These are phyloP conservation scores for Solen grandis DNA, from an alignment of 1,140 invertebrate species.

Conservation along the genomic window DNA sequence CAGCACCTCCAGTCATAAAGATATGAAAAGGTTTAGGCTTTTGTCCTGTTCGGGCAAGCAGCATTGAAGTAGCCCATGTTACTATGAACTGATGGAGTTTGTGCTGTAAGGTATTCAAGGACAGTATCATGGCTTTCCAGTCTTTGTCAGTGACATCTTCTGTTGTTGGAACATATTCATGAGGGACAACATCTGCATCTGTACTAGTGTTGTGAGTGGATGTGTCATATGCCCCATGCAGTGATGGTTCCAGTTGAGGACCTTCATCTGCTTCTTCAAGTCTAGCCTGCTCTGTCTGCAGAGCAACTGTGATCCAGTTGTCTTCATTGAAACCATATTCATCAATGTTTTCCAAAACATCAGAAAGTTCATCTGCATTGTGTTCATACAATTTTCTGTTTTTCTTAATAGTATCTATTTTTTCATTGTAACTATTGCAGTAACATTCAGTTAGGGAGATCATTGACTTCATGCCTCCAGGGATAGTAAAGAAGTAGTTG, in stretches of 20 bases:
- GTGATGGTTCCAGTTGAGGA: slow-evolving; percentile 13
- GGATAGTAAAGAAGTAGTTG: too few species aligned
- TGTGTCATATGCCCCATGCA: slow-evolving; percentile 29
- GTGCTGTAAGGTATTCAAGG: slow-evolving; percentile 13
- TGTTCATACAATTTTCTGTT: slow-evolving; percentile 25
- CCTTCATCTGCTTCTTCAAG: too few species aligned
- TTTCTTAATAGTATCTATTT: too few species aligned
- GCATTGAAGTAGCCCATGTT: slow-evolving; percentile 19
- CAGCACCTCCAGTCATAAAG: slow-evolving; percentile 20
- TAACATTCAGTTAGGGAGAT: too few species aligned
- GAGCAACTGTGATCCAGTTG: slow-evolving; percentile 14
- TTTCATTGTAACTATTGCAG: too few species aligned
- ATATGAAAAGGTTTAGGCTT: slow-evolving; percentile 27
- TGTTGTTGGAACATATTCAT: slow-evolving; percentile 28
- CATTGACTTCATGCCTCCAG: slow-evolving; percentile 23
- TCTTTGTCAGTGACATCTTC: slow-evolving; percentile 28
- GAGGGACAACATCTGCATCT: slow-evolving; percentile 26
- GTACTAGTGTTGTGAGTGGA: slow-evolving; percentile 17
- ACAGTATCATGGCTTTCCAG: slow-evolving; percentile 13
- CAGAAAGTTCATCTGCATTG: slow-evolving; percentile 19
- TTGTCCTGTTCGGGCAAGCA: slow-evolving; percentile 8
- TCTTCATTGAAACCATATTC: slow-evolving; percentile 17
- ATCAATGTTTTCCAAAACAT: slow-evolving; percentile 17
- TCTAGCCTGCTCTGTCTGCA: slow-evolving; percentile 19
- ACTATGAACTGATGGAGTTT: slow-evolving; percentile 25